Evolutionary conservation across 2,888 invertebrate genomes (phyloP), one percentile per base, ranked within the genome.

Genomic region (Ochropleura plecta): DNA sequence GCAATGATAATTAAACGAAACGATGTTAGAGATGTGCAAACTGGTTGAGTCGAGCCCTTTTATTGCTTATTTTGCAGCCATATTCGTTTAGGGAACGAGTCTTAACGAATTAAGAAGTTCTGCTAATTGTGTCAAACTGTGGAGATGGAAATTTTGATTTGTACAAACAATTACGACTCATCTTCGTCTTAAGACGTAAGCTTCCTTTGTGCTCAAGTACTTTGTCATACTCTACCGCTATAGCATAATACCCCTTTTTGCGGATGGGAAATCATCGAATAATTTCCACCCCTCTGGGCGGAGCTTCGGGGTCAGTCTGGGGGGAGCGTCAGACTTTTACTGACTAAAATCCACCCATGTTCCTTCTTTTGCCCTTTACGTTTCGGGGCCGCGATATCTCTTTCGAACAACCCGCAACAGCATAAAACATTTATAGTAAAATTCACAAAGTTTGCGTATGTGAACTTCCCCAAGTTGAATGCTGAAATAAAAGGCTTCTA

Each of bases 1-100:
- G 93, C 93, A 93, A 94, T 94, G 90, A 94, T 93, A 95, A 96
- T 96, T 94, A 96, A 93, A 91, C 90, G 88, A 90, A 94, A 96
- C 92, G 93, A 91, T 88, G 92, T 92, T 88, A 90, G 92, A 93
- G 92, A 95, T 94, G 94, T 93, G 95, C 91, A 91, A 95, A 95
- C 93, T 93, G 95, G 94, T 94, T 93, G 87, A 91, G 88, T 88
- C 84, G 87, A 93, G 92, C 91, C 91, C 92, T 91, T 92, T 95
- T 93, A 94, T 93, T 92, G 93, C 94, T 94, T 94, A 95, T 93
- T 95, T 93, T 89, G 91, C 90, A 91, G 92, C 93, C 90, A 93
- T 95, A 93, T 94, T 92, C 94, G 92, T 94, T 95, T 91, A 90
- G 86, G 85, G 84, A 92, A 92, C 18, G 84, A 88, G 90, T 89